Percentiles rank a stretch among this genome's conserved stretches.
phyloP scores from a whole-genome alignment of 2,888 invertebrate species.

The Drosophila rellima region DNA sequence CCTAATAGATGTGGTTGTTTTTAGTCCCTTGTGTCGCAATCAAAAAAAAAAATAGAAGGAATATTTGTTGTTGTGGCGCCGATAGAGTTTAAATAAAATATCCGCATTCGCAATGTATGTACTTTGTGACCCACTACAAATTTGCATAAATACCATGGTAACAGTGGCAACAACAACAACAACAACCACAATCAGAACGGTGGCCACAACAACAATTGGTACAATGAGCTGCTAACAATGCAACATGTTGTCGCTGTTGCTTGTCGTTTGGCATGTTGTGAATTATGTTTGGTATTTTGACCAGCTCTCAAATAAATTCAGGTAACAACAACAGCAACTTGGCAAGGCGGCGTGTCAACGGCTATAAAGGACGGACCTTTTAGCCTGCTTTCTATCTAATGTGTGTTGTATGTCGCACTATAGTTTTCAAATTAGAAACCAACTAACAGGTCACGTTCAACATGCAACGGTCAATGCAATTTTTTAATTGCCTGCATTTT shows the following conservation, averaged over 20 bases:
- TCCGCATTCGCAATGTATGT: conserved; percentile 46
- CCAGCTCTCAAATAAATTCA: conserved; percentile 62
- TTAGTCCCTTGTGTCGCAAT: conserved; percentile 9
- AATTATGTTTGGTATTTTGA: conserved; percentile 79
- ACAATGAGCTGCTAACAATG: conserved; percentile 79
- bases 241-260: conserved; percentile 73
- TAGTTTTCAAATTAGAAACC: conserved; percentile 53
- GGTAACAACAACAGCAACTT: conserved; percentile 25
- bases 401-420: conserved; percentile 20
- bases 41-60: background rate
- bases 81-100: conserved; percentile 35
- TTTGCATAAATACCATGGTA: conserved; percentile 80
- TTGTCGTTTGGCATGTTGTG: conserved; percentile 81
- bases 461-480: conserved; percentile 61
- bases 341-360: conserved; percentile 25
- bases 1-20: conserved; percentile 24
- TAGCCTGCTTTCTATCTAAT: conserved; percentile 24
- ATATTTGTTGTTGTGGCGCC: conserved; percentile 28
- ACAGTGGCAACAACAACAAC: conserved; percentile 45
- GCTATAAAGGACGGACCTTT: conserved; percentile 27
- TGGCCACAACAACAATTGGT: conserved; percentile 57
- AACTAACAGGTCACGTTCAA: conserved; percentile 24
- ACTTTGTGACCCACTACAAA: conserved; percentile 66
- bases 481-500: conserved; percentile 46
- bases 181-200: conserved; percentile 36